Evolutionary conservation across 2,888 invertebrate genomes (phyloP), one percentile per base, ranked within the genome.

Genomic region (Incurvaria masculella): DNA sequence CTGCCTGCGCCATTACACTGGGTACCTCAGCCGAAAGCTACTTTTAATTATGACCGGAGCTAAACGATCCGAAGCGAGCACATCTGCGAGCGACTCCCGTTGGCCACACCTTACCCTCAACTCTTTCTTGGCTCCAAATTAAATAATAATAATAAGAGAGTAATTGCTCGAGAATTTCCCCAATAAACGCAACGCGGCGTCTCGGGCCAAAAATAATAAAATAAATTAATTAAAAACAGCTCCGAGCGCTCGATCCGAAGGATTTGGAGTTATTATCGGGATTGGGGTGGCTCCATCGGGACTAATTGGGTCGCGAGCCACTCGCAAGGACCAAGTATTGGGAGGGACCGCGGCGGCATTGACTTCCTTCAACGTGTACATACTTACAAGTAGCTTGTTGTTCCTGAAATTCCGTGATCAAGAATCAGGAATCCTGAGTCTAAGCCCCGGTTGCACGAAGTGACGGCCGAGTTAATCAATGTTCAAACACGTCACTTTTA

Each of bases 211-310:
- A 70, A 74, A 78, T 75, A 73, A 78, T 78, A 75, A 74, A 74
- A 78, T 73, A 72, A 78, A 79, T 78, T 78, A 76, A 79, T 74
- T 76, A 73, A 78, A 76, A 79, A 78, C 78, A 54, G 54, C 49
- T 49, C 52, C 44, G 21, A 18, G 23, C 42, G 8, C 33, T 6
- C 33, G 33, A 33, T 42, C 39, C 11, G 38, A 26, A 20, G 44
- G 18, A 21, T 33, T 38, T 23, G 45, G 47, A 19, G 40, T 27
- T 44, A 21, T 19, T 27, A 27, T 40, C 21, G 39, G 44, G 44
- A 40, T 48, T 44, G 26, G 21, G 19, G n/a, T 23, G 48, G 41
- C 42, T 18, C 21, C 42, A 21, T 44, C 42, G 23, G 33, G 45
- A 14, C 17, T 33, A 23, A 26, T 16, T 41, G 16, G 21, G 16